A percentile compares a stretch with the other conserved stretches of the same genome.
Conservation (phyloP, 2,113 vertebrate species). For the Aphelocoma coerulescens region DNA sequence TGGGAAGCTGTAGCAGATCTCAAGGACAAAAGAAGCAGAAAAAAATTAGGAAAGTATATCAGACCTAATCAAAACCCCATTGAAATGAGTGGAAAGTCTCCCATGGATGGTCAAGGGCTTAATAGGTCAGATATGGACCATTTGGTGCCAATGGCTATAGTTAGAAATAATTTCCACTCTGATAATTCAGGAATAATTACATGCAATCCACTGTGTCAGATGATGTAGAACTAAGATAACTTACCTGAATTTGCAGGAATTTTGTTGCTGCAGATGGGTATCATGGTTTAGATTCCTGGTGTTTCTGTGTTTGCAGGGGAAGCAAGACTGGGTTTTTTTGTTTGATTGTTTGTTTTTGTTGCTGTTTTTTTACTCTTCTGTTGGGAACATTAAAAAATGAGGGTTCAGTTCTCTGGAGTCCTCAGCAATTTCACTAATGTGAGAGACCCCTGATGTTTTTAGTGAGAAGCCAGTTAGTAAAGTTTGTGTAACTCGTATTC, state of each 20-base stretch:
- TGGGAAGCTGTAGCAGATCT: neutral
- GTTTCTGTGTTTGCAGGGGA: neutral
- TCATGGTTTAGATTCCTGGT: neutral
- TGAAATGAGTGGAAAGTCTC: neutral
- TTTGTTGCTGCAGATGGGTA: neutral
- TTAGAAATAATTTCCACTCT: neutral
- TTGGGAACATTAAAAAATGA: neutral
- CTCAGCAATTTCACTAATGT: neutral
- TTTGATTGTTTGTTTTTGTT: neutral
- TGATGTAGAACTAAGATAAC: neutral
- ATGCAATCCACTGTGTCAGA: neutral
- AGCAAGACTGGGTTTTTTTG: neutral
- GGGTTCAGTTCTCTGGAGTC: neutral
- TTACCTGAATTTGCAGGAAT: neutral
- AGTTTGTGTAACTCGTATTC: neutral
- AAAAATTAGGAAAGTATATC: neutral
- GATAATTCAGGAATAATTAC: neutral
- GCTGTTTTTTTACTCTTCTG: neutral
- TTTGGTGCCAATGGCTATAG: neutral
- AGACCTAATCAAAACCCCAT: neutral
- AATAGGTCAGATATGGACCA: neutral
- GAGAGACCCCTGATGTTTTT: neutral
- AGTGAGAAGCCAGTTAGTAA: neutral
- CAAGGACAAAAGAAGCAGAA: neutral
- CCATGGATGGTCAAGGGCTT: neutral